These are phyloP conservation scores for Molothrus aeneus DNA, from an alignment of 2,797 vertebrate genomes.

Conservation along the genomic window DNA sequence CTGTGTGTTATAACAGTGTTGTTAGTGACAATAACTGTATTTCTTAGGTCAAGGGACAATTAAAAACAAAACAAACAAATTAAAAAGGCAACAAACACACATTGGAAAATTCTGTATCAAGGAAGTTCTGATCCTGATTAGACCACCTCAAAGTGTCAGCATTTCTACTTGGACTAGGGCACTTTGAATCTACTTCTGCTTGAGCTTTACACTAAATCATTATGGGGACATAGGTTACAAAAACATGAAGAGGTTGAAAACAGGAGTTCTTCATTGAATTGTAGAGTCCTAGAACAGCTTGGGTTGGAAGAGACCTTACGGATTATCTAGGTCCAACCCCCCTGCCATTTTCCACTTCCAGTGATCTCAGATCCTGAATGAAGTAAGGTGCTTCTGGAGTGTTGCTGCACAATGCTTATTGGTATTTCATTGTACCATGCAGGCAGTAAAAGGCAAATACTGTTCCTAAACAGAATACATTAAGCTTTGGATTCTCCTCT, in stretches of 20 bases:
- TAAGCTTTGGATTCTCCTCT: not conserved
- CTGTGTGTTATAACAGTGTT: slow-evolving; percentile 35
- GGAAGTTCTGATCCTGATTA: not conserved
- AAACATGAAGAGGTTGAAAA: not conserved
- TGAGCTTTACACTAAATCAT: not conserved
- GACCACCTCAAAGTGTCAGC: not conserved
- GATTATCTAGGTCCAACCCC: not conserved
- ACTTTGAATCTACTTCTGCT: not conserved
- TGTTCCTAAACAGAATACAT: not conserved
- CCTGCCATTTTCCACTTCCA: not conserved
- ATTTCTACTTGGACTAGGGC: not conserved
- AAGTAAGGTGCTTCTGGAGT: not conserved
- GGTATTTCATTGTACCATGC: not conserved
- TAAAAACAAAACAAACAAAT: slow-evolving; percentile 12
- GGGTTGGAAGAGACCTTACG: not conserved
- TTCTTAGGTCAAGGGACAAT: not conserved
- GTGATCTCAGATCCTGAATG: not conserved
- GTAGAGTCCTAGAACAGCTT: not conserved
- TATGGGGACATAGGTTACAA: not conserved
- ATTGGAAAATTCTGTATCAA: not conserved
- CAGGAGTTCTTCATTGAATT: not conserved
- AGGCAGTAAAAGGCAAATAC: not conserved
- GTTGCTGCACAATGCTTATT: not conserved
- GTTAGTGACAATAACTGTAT: slow-evolving; percentile 47
- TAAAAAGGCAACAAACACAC: not conserved